Evolutionary conservation across 2,888 invertebrate species (phyloP), one percentile per base, ranked within the genome.

Genomic region (Dicranocentrus wangi): DNA sequence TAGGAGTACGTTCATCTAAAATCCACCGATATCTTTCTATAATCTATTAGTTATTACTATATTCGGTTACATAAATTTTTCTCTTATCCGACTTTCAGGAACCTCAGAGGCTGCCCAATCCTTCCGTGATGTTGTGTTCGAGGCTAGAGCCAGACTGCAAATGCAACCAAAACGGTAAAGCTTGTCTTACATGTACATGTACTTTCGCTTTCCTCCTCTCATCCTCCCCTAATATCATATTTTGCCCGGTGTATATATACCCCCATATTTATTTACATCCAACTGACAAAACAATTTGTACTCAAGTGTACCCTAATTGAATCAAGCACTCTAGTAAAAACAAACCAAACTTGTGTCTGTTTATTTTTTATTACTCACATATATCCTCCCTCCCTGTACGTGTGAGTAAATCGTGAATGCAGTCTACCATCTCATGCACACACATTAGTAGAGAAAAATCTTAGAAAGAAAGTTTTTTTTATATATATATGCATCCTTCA

Each of bases 51-150:
- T n/a, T 17, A 58, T 27, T n/a, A 21, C n/a, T 72, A 15, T 21
- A 27, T 39, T 58, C 15, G 23, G 15, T 15, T 27, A 17, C 27
- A n/a, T 13, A 17, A 15, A 19, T 27, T 28, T 53, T 23, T 28
- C 2, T 73, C 53, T 61, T 21, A n/a, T n/a, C 23, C 21, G 8
- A 25, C 51, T 25, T 53, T 17, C 61, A 86, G 86, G 86, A 77
- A 86, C 86, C 79, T 86, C 86, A 21, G 86, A 86, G 70, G 86
- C 85, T 77, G 63, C 81, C 43, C 83, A 81, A 61, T 83, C 83
- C 69, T 86, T 86, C 83, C 80, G 85, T 72, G 85, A 86, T 76
- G 85, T 86, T 81, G 83, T 84, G 53, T 83, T 82, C 58, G 86
- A 86, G 66, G 82, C 84, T n/a, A 83, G 86, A 73, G 13, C 47